These are phyloP conservation scores for Synergus japonicus DNA, from an alignment of 2,888 invertebrate genomes.

Conservation along the genomic window DNA sequence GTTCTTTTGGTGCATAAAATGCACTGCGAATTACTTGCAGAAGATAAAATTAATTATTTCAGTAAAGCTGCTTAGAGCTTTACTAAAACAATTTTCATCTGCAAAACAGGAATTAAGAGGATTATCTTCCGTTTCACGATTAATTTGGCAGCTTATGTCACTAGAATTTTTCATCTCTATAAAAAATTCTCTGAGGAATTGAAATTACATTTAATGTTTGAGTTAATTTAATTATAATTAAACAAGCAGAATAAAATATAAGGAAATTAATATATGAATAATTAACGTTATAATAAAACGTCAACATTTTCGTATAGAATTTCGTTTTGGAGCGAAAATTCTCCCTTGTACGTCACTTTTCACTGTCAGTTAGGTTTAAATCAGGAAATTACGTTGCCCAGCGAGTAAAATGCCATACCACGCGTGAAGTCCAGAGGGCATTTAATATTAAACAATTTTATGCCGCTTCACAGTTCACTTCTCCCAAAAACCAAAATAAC, in stretches of 20 bases:
- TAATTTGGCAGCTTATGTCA: neutral
- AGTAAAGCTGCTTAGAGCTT: neutral
- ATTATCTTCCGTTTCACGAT: neutral
- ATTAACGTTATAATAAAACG: too few relatives aligned
- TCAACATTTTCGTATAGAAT: neutral
- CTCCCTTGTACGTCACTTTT: conserved; percentile 12
- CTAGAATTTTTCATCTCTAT: too few relatives aligned
- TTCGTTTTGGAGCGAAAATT: neutral
- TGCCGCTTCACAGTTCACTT: conserved; percentile 35
- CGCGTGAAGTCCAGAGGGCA: conserved; percentile 23
- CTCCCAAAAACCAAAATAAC: conserved; percentile 42
- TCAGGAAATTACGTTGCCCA: conserved; percentile 31
- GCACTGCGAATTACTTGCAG: conserved; percentile 1
- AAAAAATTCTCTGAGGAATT: too few relatives aligned
- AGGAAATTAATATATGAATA: too few relatives aligned
- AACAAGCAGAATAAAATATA: too few relatives aligned
- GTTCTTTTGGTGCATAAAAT: conserved; percentile 23
- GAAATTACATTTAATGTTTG: too few relatives aligned
- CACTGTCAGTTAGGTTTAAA: conserved; percentile 19
- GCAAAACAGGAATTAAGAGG: neutral
- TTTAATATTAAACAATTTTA: conserved; percentile 40
- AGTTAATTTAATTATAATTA: too few relatives aligned
- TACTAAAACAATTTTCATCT: neutral
- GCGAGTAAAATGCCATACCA: conserved; percentile 28
- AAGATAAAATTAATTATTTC: conserved; percentile 10